Evolutionary conservation across 2,113 vertebrate genomes (phyloP), one percentile per base, ranked within the genome.

Genomic region (Corythornis cristatus): DNA sequence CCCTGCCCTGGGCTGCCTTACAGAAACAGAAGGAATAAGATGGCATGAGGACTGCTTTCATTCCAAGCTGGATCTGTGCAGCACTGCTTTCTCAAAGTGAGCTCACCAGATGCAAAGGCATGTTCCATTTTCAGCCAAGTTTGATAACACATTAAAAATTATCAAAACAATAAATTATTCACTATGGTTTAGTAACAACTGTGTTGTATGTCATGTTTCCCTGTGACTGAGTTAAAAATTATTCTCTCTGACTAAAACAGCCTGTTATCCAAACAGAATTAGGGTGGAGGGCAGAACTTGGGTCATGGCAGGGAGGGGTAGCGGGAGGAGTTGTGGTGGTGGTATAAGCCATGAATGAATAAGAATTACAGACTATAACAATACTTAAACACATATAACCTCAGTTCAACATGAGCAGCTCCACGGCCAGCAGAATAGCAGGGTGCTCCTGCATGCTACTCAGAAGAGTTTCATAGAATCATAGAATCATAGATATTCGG

Each of bases 91-190:
- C 45, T 66, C 50, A 37, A 60, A 70, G 12, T 0, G 0, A 78
- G 17, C 21, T 64, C 1, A 0, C 1, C 70, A 65, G 48, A 8
- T 0, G 0, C 26, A 5, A 58, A 70, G 43, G 6, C 8, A 26
- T 3, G 3, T 15, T 50, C 54, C 11, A 5, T 43, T 79, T 73
- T 65, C 45, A 83, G 42, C 10, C 10, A 80, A 66, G 37, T 12
- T 46, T 51, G n/a, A 29, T 48, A 90, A 40, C 4, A 56, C n/a
- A 3, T 20, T 13, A 66, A 81, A 75, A 83, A 66, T 33, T 25
- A 43, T 37, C 37, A 37, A 37, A 37, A 37, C 37, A 37, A 37
- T 37, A 54, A 86, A n/a, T 5, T 28, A 31, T 33, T 80, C 2
- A 0, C 3, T 35, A 1, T 15, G 15, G 22, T 45, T 73, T 33